Percentiles rank a stretch among this genome's conserved stretches.
Evolutionary conservation across 2,113 vertebrate species (phyloP).

Genomic region (Cavia aperea): DNA sequence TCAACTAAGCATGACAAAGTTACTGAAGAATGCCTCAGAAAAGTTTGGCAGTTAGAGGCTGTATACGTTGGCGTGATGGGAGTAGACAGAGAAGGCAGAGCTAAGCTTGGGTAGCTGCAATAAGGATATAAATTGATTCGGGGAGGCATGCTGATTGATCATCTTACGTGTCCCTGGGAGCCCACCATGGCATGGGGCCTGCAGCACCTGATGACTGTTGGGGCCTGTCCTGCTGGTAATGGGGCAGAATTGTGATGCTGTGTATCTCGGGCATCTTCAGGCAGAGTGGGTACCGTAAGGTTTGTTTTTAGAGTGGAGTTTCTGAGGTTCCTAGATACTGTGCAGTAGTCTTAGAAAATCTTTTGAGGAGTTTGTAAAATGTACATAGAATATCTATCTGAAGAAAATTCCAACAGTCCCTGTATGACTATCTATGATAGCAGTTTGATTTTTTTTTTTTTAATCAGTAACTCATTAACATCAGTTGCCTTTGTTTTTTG

Average conservation of each 20-base stretch:
- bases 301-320: background rate
- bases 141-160: background rate
- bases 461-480: constrained; percentile 31
- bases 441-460: constrained; percentile 77
- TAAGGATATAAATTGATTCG: background rate
- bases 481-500: constrained; percentile 80
- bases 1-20: background rate
- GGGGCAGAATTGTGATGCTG: background rate
- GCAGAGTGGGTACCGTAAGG: background rate
- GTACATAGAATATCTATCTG: constrained; percentile 89
- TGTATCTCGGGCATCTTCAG: background rate
- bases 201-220: background rate
- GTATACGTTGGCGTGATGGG: background rate
- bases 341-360: background rate
- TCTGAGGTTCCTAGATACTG: background rate
- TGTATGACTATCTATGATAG: constrained; percentile 87
- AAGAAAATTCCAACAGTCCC: constrained; percentile 95
- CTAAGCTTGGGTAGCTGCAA: background rate
- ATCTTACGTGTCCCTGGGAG: background rate
- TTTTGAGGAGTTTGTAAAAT: constrained; percentile 87
- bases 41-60: no score
- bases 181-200: background rate
- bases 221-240: background rate
- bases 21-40: background rate
- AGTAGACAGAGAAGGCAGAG: background rate